phyloP scores from a whole-genome alignment of 2,797 vertebrate genomes.

The Gobio occitaniae region DNA sequence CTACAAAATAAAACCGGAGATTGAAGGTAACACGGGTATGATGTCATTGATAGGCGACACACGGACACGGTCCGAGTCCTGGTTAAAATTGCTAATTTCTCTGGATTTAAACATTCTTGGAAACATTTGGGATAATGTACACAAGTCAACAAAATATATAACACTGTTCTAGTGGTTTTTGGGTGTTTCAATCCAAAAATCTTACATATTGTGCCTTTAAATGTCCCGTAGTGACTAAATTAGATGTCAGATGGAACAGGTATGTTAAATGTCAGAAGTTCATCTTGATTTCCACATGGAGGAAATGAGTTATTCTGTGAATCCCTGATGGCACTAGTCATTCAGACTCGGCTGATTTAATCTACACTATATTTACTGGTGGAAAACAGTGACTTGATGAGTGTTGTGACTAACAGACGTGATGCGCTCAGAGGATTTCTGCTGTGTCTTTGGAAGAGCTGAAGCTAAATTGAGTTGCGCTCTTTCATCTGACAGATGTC shows the following conservation, averaged over 20 bases:
- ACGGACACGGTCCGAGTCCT: too few species aligned
- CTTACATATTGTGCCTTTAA: too few species aligned
- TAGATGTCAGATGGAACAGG: not conserved
- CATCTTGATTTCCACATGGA: not conserved
- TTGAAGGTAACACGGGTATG: too few species aligned
- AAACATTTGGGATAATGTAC: too few species aligned
- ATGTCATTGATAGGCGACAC: too few species aligned
- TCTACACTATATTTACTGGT: not conserved
- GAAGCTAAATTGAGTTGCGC: not conserved
- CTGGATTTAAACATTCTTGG: too few species aligned
- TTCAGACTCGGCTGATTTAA: not conserved
- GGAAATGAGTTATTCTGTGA: not conserved
- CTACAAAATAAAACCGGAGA: too few species aligned
- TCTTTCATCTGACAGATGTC: constrained; percentile 14
- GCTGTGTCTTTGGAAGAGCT: not conserved
- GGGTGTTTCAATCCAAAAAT: too few species aligned
- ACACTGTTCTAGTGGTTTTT: too few species aligned
- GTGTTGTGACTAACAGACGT: not conserved
- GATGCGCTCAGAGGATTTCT: not conserved
- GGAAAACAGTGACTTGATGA: not conserved
- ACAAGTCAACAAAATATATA: too few species aligned
- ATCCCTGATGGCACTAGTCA: not conserved
- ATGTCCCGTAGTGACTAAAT: too few species aligned
- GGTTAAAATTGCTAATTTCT: too few species aligned
- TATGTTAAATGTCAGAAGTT: not conserved